These are phyloP conservation scores for Ladona fulva DNA, from an alignment of 1,140 invertebrate species.

Conservation along the genomic window DNA sequence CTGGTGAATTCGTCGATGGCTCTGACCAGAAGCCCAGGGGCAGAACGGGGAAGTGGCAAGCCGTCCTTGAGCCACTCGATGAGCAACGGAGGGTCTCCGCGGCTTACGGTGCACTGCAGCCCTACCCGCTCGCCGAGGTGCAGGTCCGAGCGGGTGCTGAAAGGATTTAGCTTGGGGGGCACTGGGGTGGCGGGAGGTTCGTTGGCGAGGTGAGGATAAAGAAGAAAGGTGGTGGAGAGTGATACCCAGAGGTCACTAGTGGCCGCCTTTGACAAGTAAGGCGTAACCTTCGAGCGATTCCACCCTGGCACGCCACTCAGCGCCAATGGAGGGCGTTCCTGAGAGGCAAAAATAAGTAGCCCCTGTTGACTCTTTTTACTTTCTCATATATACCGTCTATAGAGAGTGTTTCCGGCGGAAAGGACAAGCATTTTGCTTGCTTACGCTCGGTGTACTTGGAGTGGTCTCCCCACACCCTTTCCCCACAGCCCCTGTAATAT, in stretches of 20 bases:
- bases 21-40: background rate
- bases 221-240: background rate
- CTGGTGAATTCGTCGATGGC: constrained; percentile 16
- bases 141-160: constrained; percentile 36
- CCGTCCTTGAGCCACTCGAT: constrained; percentile 43
- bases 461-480: too few species aligned
- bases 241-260: background rate
- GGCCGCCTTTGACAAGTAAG: too few species aligned
- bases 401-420: too few species aligned
- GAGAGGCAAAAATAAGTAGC: too few species aligned
- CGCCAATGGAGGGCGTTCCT: too few species aligned
- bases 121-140: constrained; percentile 37
- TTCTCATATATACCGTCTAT: too few species aligned
- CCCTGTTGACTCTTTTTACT: too few species aligned
- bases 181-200: constrained; percentile 30
- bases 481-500: too few species aligned
- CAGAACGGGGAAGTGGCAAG: constrained; percentile 12
- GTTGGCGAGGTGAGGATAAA: background rate
- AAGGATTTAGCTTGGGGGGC: constrained; percentile 39
- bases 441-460: too few species aligned
- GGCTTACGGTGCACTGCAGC: constrained; percentile 40
- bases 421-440: too few species aligned
- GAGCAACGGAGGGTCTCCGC: constrained; percentile 44
- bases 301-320: too few species aligned
- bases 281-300: too few species aligned